Base-by-base conservation (phyloP, 2,888 invertebrate genomes). In the Branchellion lobata region DNA sequence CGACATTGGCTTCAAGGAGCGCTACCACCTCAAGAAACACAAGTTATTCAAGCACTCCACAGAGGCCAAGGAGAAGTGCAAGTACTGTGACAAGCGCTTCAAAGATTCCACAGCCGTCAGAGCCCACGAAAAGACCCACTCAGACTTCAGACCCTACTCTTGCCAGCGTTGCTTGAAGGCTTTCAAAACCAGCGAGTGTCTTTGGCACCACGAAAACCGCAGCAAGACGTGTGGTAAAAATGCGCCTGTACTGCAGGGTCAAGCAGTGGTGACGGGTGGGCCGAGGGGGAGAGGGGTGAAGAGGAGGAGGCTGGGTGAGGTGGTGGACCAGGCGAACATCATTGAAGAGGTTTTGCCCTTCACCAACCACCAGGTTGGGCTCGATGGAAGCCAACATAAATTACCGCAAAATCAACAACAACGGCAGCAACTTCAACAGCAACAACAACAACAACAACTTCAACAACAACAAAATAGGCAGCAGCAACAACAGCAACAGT, bases 21-120 rank as follows among this genome's bases (percentile, higher is more conserved):
- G 83, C 24, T 83, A 83, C 79, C 83, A 83, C 69, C 82, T 83
- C 40, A 83, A 83, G 78, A 83, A 83, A 73, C 83, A 83, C 80
- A 75, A 80, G 69, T 81, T 83, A 18, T 83, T 83, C 81, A 83
- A 82, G 68, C 83, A 83, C 81, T 82, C 82, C 79, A 80, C 79
- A 0, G 83, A 83, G 71, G 77, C 82, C 29, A 81, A 82, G 29
- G 83, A 83, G 80, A 78, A 83, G 74, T 83, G 83, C 57, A 78
- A 81, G 5, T 68, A 82, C 27, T 83, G 83, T 72, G 83, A 82
- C 47, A 83, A 83, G 79, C 78, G 81, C 14, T 83, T 83, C 81
- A 83, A 83, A 72, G 83, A 83, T 72, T 83, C 83, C 8, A 83
- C 83, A 18, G 83, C 83, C 5, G 83, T 83, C 24, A 76, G 83